Percentiles rank a stretch among this genome's conserved stretches.
Conservation (phyloP, 2,797 vertebrate genomes). For the Malurus splendens region DNA sequence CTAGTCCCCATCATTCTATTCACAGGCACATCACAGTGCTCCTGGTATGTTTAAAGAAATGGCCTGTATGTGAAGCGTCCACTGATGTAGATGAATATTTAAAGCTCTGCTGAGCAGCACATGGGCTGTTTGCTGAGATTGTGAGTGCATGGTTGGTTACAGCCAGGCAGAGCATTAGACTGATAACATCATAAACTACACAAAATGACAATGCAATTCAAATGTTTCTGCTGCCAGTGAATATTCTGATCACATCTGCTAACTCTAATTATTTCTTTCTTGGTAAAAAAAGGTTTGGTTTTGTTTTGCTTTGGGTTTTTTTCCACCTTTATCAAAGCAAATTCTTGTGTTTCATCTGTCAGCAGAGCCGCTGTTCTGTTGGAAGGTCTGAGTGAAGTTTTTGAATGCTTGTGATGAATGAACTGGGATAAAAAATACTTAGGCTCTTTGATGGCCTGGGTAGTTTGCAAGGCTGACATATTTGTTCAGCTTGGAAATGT, state of each 20-base stretch:
- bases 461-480: not conserved
- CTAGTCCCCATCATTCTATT: not conserved
- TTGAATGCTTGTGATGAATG: not conserved
- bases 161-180: not conserved
- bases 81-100: conserved; percentile 6
- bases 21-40: not conserved
- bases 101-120: not conserved
- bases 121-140: not conserved
- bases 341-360: not conserved
- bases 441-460: not conserved
- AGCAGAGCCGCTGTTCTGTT: not conserved
- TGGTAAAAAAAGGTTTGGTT: not conserved
- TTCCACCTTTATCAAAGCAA: not conserved
- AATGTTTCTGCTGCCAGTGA: not conserved
- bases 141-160: not conserved
- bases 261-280: not conserved
- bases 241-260: not conserved
- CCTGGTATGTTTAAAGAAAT: not conserved
- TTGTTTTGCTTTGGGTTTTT: not conserved
- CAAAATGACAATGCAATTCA: not conserved
- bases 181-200: not conserved
- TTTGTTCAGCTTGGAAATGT: not conserved
- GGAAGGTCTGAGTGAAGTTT: conserved; percentile 7
- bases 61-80: not conserved
- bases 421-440: not conserved